Evolutionary conservation across 2,797 vertebrate species (phyloP).

Genomic region (Danio kyathit): DNA sequence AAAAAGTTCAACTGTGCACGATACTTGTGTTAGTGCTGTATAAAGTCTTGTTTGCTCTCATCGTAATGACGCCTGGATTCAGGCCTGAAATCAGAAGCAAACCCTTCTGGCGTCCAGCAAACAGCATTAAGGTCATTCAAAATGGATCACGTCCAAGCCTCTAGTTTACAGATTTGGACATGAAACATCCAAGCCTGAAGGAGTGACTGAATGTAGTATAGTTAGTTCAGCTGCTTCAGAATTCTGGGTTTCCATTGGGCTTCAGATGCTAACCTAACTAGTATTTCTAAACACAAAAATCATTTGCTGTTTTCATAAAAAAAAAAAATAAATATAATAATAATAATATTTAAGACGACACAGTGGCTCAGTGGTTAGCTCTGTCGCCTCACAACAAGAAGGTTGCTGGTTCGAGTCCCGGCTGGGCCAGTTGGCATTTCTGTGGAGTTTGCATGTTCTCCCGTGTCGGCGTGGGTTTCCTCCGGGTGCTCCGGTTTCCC

Average conservation of each 20-base stretch:
- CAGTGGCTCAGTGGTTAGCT: too few species aligned
- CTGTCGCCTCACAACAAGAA: too few species aligned
- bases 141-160: slow-evolving; percentile 25
- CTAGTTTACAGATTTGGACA: background rate
- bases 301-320: too few species aligned
- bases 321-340: background rate
- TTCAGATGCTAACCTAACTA: background rate
- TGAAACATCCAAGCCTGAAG: background rate
- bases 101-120: slow-evolving; percentile 4
- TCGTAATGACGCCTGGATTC: slow-evolving; percentile 25
- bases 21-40: background rate
- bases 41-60: background rate
- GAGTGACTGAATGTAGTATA: slow-evolving; percentile 3
- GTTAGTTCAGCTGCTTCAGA: background rate
- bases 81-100: slow-evolving; percentile 22
- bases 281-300: background rate
- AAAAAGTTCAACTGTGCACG: background rate
- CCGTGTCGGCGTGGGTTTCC: too few species aligned
- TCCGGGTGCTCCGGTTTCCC: too few species aligned
- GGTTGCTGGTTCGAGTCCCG: too few species aligned
- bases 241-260: background rate
- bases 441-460: too few species aligned
- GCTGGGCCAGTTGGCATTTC: too few species aligned
- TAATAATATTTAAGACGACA: background rate
- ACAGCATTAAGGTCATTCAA: slow-evolving; percentile 22